Evolutionary conservation across 1,140 invertebrate species (phyloP), one percentile per base, ranked within the genome.

Genomic region (Melanaphis sacchari): DNA sequence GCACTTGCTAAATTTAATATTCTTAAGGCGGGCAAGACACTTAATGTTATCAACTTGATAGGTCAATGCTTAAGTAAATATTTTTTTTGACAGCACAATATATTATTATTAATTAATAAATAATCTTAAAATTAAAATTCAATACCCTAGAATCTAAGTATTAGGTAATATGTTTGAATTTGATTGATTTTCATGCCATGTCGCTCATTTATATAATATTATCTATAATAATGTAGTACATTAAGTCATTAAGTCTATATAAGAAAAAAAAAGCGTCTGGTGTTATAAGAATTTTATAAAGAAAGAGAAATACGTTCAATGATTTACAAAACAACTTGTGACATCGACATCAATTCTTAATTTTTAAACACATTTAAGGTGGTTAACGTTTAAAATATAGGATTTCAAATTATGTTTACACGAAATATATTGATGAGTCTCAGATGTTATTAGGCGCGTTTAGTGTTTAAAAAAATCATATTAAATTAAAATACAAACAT

Each of bases 161-260:
- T 93, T 26, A 54, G 91, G 91, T 93, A 93, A 85, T 93, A 92
- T 46, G 76, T 84, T 93, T 26, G 7, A 85, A 84, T 93, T 93
- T 93, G 91, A 84, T 93, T 93, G 46, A 85, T 93, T 93, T 93
- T 93, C 43, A 82, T 49, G 66, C 31, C 52, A 59, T 26, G 24
- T 90, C 36, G 36, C 49, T 88, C 85, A 41, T 36, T 89, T 89
- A 38, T 38, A 36, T 24, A 24, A 31, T 43, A 76, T n/a, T n/a
- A 49, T 21, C 46, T 3, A 66, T n/a, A n/a, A 76, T 76, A 76
- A 76, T n/a, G 59, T 66, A 66, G 31, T 76, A n/a, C 31, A 76
- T 76, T n/a, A 76, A 76, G n/a, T 76, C 31, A 76, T 76, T n/a
- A 76, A 76, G n/a, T 76, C 15, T 76, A 76, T 66, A 66, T n/a